These are phyloP conservation scores for Cochlearius cochlearius DNA, from an alignment of 2,113 vertebrate species.

Conservation along the genomic window DNA sequence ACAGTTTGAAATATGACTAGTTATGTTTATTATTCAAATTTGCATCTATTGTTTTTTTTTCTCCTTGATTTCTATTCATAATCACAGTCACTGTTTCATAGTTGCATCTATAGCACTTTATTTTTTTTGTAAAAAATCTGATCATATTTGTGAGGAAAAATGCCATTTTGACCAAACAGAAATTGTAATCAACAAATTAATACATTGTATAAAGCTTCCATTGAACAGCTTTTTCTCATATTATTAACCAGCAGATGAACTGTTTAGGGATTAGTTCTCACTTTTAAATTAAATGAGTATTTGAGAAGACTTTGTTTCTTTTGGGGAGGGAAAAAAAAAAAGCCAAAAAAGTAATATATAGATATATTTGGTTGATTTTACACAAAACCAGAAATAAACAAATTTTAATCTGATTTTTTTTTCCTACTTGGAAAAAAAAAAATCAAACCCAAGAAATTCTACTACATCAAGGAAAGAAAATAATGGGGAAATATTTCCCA, in stretches of 20 bases:
- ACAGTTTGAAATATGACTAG: not conserved
- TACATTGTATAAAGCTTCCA: not conserved
- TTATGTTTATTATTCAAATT: not conserved
- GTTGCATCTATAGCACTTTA: not conserved
- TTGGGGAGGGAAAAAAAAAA: accelerated
- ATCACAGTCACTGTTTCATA: not conserved
- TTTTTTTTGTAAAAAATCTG: not conserved
- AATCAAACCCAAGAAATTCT: not conserved
- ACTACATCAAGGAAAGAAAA: not conserved
- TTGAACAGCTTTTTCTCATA: not conserved
- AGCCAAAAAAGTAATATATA: not conserved
- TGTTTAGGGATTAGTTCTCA: not conserved
- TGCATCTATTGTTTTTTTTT: not conserved
- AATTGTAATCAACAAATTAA: not conserved
- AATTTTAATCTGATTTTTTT: not conserved
- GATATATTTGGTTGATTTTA: not conserved
- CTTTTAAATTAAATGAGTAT: not conserved
- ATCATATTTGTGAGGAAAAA: not conserved
- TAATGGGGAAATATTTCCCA: not conserved
- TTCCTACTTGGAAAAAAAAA: no score
- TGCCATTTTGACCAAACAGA: not conserved
- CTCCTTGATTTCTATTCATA: not conserved
- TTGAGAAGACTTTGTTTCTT: not conserved
- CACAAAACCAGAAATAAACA: not conserved
- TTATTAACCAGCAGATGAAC: not conserved